Conservation (phyloP, 2,113 vertebrate genomes). For the Perca schrenkii region DNA sequence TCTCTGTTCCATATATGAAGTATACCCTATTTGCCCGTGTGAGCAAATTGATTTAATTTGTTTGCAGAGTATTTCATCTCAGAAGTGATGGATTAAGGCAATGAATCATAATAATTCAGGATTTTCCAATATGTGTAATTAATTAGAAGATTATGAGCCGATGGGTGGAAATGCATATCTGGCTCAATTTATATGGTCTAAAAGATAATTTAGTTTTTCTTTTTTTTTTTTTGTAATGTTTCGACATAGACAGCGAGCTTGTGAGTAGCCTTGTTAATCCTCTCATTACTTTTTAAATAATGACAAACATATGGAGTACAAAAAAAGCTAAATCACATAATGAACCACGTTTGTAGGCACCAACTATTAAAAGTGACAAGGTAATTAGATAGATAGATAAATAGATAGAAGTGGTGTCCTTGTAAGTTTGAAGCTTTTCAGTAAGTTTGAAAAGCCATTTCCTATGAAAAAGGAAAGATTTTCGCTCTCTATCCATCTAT, state of each 20-base stretch:
- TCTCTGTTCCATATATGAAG: conserved; percentile 26
- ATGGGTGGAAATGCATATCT: conserved; percentile 42
- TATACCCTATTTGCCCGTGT: conserved; percentile 19
- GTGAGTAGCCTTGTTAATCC: not conserved
- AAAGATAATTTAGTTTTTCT: not conserved
- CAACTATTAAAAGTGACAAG: not conserved
- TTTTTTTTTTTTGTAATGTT: not conserved
- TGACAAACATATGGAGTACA: not conserved
- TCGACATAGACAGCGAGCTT: conserved; percentile 6
- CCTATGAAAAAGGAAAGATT: not conserved
- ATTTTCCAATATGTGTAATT: conserved; percentile 72
- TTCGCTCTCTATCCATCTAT: not conserved
- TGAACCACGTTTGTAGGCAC: not conserved
- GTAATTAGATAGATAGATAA: not conserved
- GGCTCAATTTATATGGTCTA: conserved; percentile 19
- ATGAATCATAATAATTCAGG: conserved; percentile 69
- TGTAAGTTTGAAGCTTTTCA: not conserved
- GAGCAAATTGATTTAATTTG: conserved; percentile 57
- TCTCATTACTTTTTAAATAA: not conserved
- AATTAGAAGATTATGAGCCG: conserved; percentile 61
- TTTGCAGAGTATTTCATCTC: conserved; percentile 47
- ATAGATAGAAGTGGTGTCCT: not conserved
- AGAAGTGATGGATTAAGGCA: conserved; percentile 68
- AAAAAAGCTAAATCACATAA: conserved; percentile 18
- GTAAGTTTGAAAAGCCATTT: not conserved